phyloP scores from a whole-genome alignment of 2,888 invertebrate genomes.

The Drosophila anomalipes region DNA sequence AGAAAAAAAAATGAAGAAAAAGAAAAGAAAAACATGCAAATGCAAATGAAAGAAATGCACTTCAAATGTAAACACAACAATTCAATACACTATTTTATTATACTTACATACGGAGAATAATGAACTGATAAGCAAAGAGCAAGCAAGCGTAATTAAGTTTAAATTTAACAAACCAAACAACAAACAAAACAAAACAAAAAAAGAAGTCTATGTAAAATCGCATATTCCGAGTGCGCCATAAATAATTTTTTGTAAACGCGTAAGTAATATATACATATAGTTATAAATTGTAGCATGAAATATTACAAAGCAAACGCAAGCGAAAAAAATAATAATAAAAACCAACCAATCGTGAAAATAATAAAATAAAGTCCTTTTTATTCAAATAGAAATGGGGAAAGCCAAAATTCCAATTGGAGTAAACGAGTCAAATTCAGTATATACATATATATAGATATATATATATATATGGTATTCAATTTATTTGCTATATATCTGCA shows the following conservation, averaged over 20 bases:
- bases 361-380: not conserved
- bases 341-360: conserved; percentile 47
- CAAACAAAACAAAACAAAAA: conserved; percentile 8
- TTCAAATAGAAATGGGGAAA: not conserved
- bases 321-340: conserved; percentile 42
- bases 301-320: conserved; percentile 61
- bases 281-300: conserved; percentile 77
- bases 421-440: not conserved
- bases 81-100: conserved; percentile 58
- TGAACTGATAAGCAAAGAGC: conserved; percentile 78
- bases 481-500: conserved; percentile 58
- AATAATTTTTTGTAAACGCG: conserved; percentile 69
- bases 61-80: conserved; percentile 41
- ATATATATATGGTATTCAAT: conserved; percentile 21
- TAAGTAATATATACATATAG: conserved; percentile 65
- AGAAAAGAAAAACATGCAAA: conserved; percentile 8
- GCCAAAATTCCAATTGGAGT: not conserved
- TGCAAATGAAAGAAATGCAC: conserved; percentile 16
- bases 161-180: conserved; percentile 39
- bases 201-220: conserved; percentile 25
- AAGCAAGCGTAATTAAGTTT: conserved; percentile 68
- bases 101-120: conserved; percentile 72
- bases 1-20: conserved; percentile 1
- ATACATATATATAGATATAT: conserved; percentile 7
- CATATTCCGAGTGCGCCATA: conserved; percentile 56